phyloP scores from a whole-genome alignment of 2,888 invertebrate species.

The Drosophila nr. perissopoda region DNA sequence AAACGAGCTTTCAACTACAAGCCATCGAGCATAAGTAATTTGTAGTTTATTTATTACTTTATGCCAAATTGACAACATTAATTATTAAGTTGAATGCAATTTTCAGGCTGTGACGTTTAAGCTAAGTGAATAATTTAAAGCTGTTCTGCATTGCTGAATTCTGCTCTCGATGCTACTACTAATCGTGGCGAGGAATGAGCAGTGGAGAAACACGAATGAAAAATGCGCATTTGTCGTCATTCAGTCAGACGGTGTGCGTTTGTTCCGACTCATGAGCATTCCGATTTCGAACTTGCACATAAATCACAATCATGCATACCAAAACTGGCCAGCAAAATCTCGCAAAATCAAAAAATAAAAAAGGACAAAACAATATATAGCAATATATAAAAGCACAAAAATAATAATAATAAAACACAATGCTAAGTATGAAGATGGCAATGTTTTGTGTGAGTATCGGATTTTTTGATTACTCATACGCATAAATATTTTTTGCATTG shows the following conservation, averaged over 20 bases:
- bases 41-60: background rate
- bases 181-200: background rate
- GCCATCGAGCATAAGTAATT: background rate
- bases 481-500: conserved; percentile 65
- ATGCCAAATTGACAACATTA: background rate
- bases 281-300: conserved; percentile 45
- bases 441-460: conserved; percentile 33
- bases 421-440: conserved; percentile 37
- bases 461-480: conserved; percentile 66
- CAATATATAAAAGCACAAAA: conserved; percentile 20
- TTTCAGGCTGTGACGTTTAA: conserved; percentile 16
- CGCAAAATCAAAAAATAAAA: conserved; percentile 14
- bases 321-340: conserved; percentile 33
- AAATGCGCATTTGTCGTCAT: conserved; percentile 41
- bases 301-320: conserved; percentile 60
- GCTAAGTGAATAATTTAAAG: conserved; percentile 24
- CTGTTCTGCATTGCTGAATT: conserved; percentile 30
- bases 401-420: conserved; percentile 31
- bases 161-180: background rate
- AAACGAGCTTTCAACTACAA: background rate
- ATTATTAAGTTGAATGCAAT: background rate
- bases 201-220: background rate
- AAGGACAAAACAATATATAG: conserved; percentile 19
- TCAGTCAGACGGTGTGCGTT: conserved; percentile 28
- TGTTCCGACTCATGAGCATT: conserved; percentile 36